Evolutionary conservation across 2,113 vertebrate species (phyloP).

Genomic region (Upupa epops): DNA sequence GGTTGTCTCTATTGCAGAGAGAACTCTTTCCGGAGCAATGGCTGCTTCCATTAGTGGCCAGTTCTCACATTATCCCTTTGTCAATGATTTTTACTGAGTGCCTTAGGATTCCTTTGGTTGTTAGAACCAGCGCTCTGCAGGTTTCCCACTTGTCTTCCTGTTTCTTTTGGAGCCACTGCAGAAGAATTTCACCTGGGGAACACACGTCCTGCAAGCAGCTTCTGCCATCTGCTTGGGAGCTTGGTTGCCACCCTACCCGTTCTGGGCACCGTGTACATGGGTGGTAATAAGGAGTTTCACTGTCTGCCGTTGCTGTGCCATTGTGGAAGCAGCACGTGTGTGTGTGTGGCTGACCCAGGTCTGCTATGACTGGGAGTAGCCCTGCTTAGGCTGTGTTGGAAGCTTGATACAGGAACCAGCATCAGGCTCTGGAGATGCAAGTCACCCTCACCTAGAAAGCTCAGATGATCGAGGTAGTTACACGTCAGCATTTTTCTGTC

Average conservation of each 20-base stretch:
- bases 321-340: rapidly evolving
- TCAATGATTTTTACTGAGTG: rapidly evolving
- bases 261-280: background rate
- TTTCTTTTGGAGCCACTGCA: background rate
- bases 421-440: background rate
- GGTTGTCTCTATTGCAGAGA: background rate
- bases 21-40: background rate
- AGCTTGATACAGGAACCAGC: background rate
- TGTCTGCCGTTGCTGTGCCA: background rate
- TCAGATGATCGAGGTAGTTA: background rate
- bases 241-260: background rate
- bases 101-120: background rate
- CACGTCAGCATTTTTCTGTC: background rate
- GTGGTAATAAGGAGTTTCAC: background rate
- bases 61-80: background rate
- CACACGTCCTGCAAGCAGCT: background rate
- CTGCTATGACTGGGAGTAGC: background rate
- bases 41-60: background rate
- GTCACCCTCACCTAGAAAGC: background rate
- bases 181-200: background rate
- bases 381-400: background rate
- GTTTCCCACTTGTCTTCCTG: background rate
- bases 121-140: background rate
- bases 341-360: rapidly evolving
- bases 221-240: background rate